phyloP scores from a whole-genome alignment of 2,113 vertebrate species.

The Vulpes ferrilata region DNA sequence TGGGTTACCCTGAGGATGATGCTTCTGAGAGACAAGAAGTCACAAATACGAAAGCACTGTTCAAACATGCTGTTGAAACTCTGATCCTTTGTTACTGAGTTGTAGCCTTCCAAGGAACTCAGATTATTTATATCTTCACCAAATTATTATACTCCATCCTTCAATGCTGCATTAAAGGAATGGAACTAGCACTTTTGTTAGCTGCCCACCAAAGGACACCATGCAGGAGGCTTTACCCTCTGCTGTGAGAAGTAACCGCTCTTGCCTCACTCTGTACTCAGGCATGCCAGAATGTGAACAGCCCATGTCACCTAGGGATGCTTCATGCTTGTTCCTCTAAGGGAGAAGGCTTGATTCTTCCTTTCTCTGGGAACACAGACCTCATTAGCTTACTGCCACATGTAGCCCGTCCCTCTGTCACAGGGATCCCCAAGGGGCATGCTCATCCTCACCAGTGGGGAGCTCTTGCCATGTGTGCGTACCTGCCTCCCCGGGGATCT shows the following conservation, averaged over 20 bases:
- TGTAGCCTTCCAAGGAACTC: not conserved
- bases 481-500: not conserved
- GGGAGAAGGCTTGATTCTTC: not conserved
- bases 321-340: not conserved
- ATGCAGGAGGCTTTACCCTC: not conserved
- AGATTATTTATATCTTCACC: not conserved
- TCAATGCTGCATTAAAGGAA: not conserved
- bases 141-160: not conserved
- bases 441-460: not conserved
- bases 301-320: not conserved
- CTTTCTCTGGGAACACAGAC: not conserved
- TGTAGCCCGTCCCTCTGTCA: not conserved
- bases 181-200: not conserved
- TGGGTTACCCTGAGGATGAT: not conserved
- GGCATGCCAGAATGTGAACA: not conserved
- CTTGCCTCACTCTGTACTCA: not conserved
- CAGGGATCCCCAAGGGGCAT: not conserved
- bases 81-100: not conserved
- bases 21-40: not conserved
- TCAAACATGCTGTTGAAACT: not conserved
- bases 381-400: not conserved
- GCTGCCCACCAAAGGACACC: not conserved
- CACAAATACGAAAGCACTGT: not conserved
- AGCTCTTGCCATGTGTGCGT: not conserved
- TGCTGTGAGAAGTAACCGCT: not conserved